These are phyloP conservation scores for Spodoptera frugiperda DNA, from an alignment of 1,140 invertebrate genomes.

Conservation along the genomic window DNA sequence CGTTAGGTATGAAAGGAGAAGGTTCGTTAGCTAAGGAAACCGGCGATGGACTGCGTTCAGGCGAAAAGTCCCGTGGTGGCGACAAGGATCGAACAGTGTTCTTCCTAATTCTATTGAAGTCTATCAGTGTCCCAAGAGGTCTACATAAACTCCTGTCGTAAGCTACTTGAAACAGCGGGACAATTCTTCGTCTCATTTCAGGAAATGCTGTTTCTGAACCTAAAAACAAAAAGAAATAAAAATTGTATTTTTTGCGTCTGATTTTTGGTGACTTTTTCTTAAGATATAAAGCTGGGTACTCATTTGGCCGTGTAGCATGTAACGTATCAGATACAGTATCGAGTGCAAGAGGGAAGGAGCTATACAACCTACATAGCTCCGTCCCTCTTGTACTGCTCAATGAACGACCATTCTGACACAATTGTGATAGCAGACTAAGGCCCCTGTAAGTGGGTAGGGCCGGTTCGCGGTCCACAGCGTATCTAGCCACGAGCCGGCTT, in stretches of 20 bases:
- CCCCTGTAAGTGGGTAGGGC: too few species aligned
- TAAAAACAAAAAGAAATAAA: conserved; percentile 79
- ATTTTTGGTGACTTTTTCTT: not conserved
- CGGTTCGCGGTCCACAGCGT: too few species aligned
- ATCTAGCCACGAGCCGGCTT: too few species aligned
- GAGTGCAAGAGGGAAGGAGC: too few species aligned
- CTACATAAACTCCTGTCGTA: conserved; percentile 79
- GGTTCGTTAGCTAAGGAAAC: conserved; percentile 48
- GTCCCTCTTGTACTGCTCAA: too few species aligned
- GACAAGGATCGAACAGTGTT: conserved; percentile 23
- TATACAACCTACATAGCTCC: too few species aligned
- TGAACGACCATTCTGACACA: too few species aligned
- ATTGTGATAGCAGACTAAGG: too few species aligned
- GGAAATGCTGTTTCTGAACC: conserved; percentile 63
- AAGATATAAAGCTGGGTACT: too few species aligned
- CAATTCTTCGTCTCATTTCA: conserved; percentile 77
- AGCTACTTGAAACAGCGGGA: conserved; percentile 80
- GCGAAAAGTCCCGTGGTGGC: conserved; percentile 47
- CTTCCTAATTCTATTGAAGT: conserved; percentile 67
- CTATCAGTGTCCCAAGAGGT: conserved; percentile 72
- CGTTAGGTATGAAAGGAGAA: conserved; percentile 45
- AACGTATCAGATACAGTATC: too few species aligned
- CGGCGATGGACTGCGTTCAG: conserved; percentile 71
- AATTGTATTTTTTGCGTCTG: conserved; percentile 48
- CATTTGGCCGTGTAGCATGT: too few species aligned